Conservation (phyloP, 1,140 invertebrate species). For the Aphaenogaster rudis region DNA sequence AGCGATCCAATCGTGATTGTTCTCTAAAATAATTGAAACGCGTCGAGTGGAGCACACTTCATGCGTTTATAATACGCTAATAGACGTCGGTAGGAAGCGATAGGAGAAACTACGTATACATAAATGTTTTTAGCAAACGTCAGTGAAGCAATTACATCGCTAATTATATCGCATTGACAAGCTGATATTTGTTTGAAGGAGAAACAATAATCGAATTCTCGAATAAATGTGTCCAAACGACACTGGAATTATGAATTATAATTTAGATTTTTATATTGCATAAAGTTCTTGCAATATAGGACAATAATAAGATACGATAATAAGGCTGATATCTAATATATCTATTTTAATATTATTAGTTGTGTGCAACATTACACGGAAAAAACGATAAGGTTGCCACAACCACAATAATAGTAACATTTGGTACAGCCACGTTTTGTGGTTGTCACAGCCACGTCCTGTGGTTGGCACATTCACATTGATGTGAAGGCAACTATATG, state of each 20-base stretch:
- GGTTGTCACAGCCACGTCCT: too few relatives aligned
- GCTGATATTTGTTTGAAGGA: neutral
- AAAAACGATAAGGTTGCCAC: too few relatives aligned
- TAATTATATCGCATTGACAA: slow-evolving; percentile 21
- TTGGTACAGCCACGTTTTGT: too few relatives aligned
- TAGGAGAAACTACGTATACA: slow-evolving; percentile 57
- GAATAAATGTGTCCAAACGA: neutral
- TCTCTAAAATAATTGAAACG: slow-evolving; percentile 77
- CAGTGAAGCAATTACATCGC: slow-evolving; percentile 19
- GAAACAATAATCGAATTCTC: neutral
- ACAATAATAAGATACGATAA: neutral
- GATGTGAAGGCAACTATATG: too few relatives aligned
- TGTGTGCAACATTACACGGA: too few relatives aligned
- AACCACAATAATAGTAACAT: too few relatives aligned
- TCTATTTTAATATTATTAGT: neutral
- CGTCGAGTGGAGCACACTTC: slow-evolving; percentile 68
- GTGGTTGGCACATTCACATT: too few relatives aligned
- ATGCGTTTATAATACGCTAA: slow-evolving; percentile 71
- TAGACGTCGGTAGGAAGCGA: slow-evolving; percentile 66
- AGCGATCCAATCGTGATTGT: slow-evolving; percentile 63
- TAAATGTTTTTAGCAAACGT: slow-evolving; percentile 39
- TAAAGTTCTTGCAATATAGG: neutral
- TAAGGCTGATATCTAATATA: neutral
- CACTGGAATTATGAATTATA: neutral
- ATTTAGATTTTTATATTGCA: slow-evolving; percentile 13